These are phyloP conservation scores for Phytoseiulus persimilis DNA, from an alignment of 2,888 invertebrate species.

Conservation along the genomic window DNA sequence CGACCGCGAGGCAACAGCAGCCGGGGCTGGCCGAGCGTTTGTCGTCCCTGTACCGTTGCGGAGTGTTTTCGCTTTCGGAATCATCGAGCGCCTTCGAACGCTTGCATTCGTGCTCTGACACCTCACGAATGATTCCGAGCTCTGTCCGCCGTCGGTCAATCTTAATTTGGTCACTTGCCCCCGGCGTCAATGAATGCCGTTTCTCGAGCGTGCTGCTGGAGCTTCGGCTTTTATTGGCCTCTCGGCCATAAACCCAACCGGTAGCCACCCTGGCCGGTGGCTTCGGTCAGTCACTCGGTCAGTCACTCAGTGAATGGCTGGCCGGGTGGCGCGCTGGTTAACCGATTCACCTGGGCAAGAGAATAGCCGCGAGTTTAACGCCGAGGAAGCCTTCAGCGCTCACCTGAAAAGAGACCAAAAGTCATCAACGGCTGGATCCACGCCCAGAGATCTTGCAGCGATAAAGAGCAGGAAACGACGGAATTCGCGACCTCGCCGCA, in stretches of 20 bases:
- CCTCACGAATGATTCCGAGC: background rate
- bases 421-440: background rate
- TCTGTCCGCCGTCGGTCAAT: background rate
- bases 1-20: background rate
- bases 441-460: background rate
- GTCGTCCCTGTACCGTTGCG: background rate
- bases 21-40: no score
- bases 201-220: background rate
- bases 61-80: background rate
- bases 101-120: background rate
- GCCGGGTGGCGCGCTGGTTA: background rate
- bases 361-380: background rate
- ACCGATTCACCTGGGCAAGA: background rate
- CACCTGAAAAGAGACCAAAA: background rate
- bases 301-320: background rate
- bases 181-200: background rate
- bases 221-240: background rate
- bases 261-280: background rate
- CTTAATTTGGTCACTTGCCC: background rate
- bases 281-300: background rate
- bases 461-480: background rate
- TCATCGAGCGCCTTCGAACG: background rate
- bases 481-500: background rate
- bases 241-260: background rate
- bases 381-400: background rate